A percentile compares a stretch with the other conserved stretches of the same genome.
Evolutionary conservation across 2,797 vertebrate species (phyloP).

Genomic region (Sus cebifrons): DNA sequence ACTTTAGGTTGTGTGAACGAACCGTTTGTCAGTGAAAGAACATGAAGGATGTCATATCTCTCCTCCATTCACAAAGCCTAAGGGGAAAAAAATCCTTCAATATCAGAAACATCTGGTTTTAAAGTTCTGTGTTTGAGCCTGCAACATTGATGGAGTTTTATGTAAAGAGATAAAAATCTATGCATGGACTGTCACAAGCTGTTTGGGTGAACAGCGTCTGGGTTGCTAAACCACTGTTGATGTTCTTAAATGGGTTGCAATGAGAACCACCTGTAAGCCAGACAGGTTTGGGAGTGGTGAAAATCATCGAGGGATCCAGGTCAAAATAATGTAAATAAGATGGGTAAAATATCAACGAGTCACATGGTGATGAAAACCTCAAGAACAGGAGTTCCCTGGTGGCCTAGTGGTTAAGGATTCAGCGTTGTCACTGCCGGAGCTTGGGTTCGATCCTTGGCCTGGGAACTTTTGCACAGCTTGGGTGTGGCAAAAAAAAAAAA

Average conservation of each 20-base stretch:
- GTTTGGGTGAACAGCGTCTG: conserved; percentile 91
- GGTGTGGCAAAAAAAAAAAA: conserved; percentile 49
- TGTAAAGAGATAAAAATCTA: conserved; percentile 94
- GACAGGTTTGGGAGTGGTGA: conserved; percentile 83
- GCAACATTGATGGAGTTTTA: conserved; percentile 92
- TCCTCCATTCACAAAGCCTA: conserved; percentile 68
- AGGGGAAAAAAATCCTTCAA: conserved; percentile 86
- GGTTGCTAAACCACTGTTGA: conserved; percentile 93
- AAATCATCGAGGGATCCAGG: conserved; percentile 85
- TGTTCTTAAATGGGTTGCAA: conserved; percentile 92
- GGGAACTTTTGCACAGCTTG: too few species aligned
- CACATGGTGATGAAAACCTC: conserved; percentile 89
- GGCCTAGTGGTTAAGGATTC: too few species aligned
- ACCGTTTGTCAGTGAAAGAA: conserved; percentile 51
- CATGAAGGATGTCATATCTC: conserved; percentile 17
- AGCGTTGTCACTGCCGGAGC: too few species aligned
- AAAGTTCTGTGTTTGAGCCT: conserved; percentile 87
- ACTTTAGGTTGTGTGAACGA: conserved; percentile 68
- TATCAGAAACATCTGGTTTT: conserved; percentile 94
- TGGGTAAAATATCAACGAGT: conserved; percentile 81
- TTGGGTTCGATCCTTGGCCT: too few species aligned
- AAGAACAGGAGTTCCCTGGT: conserved; percentile 44
- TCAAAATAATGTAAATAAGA: conserved; percentile 88
- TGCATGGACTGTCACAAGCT: conserved; percentile 92
- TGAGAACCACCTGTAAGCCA: conserved; percentile 95